Percentiles rank a stretch among this genome's conserved stretches.
phyloP scores from a whole-genome alignment of 2,797 vertebrate genomes.

The Cetoscarus ocellatus region DNA sequence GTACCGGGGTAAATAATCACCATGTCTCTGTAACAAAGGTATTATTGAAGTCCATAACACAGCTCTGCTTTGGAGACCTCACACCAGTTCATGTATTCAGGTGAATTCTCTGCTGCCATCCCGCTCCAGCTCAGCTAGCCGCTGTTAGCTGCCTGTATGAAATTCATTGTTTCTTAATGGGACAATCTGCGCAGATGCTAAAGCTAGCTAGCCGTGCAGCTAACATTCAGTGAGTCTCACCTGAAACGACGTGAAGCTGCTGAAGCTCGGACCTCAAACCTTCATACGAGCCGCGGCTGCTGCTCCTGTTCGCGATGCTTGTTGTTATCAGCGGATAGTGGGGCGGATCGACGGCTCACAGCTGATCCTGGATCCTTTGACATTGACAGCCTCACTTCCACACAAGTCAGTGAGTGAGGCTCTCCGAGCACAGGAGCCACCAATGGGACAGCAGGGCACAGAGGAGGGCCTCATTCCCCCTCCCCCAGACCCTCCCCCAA shows the following conservation, averaged over 20 bases:
- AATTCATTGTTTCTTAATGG: not conserved
- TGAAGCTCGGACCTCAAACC: conserved; percentile 14
- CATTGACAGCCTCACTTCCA: conserved; percentile 68
- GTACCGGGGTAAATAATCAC: not conserved
- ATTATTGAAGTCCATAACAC: not conserved
- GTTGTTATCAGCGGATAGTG: conserved; percentile 38
- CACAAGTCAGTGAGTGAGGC: conserved; percentile 20
- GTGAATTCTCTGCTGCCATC: not conserved
- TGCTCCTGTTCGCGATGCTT: not conserved
- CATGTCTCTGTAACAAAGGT: not conserved
- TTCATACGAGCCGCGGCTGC: conserved; percentile 24
- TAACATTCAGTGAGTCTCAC: conserved; percentile 40
- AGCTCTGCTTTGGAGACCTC: not conserved
- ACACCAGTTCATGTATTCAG: not conserved
- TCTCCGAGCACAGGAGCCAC: conserved; percentile 28
- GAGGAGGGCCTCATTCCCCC: not conserved
- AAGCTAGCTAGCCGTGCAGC: conserved; percentile 14
- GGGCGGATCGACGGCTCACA: conserved; percentile 30
- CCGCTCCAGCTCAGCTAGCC: conserved; percentile 19
- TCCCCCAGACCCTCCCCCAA: not conserved
- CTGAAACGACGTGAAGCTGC: conserved; percentile 53
- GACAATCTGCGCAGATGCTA: conserved; percentile 17
- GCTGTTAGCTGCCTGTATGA: not conserved
- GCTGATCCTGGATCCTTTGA: conserved; percentile 71
- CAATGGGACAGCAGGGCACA: conserved; percentile 61